Percentiles rank a stretch among this genome's conserved stretches.
Conservation (phyloP, 1,140 invertebrate species). For the Antheraea mylitta region DNA sequence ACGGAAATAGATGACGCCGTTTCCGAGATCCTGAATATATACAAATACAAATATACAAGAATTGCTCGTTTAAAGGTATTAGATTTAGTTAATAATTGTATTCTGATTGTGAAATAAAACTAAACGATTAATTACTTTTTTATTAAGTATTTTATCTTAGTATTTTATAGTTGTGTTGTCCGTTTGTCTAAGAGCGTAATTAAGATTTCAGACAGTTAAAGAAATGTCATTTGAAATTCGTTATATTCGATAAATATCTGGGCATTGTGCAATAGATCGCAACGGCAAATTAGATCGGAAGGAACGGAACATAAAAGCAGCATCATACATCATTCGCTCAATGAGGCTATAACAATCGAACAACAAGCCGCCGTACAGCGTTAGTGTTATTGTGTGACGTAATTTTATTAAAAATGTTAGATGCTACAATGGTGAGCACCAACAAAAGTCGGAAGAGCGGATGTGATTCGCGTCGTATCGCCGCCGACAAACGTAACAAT, state of each 20-base stretch:
- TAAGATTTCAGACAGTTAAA: neutral
- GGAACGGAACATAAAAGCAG: slow-evolving; percentile 42
- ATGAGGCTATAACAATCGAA: slow-evolving; percentile 69
- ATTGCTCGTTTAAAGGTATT: no score
- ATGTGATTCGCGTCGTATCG: slow-evolving; percentile 73
- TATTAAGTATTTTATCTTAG: no score
- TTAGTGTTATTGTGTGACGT: slow-evolving; percentile 62
- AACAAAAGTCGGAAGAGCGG: slow-evolving; percentile 76
- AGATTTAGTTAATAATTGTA: no score
- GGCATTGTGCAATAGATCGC: slow-evolving; percentile 48
- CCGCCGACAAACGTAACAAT: slow-evolving; percentile 53
- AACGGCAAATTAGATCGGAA: slow-evolving; percentile 59
- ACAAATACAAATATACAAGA: no score
- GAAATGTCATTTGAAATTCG: slow-evolving; percentile 1
- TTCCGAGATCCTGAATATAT: no score
- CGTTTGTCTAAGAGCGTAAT: no score
- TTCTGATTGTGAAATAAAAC: no score
- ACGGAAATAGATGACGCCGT: no score
- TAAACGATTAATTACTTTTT: no score
- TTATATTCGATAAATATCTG: slow-evolving; percentile 42
- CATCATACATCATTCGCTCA: slow-evolving; percentile 69
- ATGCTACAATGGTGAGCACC: slow-evolving; percentile 57
- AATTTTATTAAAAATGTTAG: slow-evolving; percentile 77
- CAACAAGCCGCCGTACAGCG: slow-evolving; percentile 64
- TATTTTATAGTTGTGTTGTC: no score